Evolutionary conservation across 2,113 vertebrate species (phyloP).

Genomic region (Redunca redunca): DNA sequence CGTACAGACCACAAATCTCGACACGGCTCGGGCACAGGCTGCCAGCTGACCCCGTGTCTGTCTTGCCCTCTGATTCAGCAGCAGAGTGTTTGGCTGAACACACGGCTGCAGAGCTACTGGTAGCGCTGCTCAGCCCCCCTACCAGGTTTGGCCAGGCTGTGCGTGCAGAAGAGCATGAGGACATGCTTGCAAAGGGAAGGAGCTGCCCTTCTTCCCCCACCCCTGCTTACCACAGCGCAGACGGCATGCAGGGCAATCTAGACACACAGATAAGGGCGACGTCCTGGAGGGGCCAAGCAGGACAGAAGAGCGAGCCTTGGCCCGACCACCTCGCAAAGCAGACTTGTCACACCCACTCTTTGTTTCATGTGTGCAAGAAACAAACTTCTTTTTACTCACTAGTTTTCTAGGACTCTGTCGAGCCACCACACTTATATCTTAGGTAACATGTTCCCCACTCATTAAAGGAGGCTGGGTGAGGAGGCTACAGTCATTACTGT

Average conservation of each 20-base stretch:
- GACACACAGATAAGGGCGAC: background rate
- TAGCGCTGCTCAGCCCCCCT: background rate
- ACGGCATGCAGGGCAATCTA: background rate
- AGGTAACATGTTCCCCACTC: background rate
- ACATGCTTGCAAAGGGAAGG: background rate
- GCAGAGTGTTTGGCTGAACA: background rate
- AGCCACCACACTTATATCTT: background rate
- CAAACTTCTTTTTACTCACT: background rate
- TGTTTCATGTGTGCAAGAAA: background rate
- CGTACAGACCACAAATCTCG: background rate
- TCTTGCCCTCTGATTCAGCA: background rate
- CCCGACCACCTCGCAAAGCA: background rate
- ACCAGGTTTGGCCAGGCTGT: fast-evolving
- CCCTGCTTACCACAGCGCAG: fast-evolving
- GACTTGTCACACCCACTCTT: background rate
- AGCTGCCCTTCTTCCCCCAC: fast-evolving
- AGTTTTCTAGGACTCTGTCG: background rate
- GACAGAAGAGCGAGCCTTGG: background rate
- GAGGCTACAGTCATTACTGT: background rate
- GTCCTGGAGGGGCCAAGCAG: too few relatives aligned
- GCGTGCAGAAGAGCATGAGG: background rate
- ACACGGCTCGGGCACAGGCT: background rate
- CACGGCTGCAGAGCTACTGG: background rate
- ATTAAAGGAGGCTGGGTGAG: background rate
- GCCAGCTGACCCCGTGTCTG: background rate